phyloP scores from a whole-genome alignment of 2,797 vertebrate species.

The Phaenicophaeus curvirostris region DNA sequence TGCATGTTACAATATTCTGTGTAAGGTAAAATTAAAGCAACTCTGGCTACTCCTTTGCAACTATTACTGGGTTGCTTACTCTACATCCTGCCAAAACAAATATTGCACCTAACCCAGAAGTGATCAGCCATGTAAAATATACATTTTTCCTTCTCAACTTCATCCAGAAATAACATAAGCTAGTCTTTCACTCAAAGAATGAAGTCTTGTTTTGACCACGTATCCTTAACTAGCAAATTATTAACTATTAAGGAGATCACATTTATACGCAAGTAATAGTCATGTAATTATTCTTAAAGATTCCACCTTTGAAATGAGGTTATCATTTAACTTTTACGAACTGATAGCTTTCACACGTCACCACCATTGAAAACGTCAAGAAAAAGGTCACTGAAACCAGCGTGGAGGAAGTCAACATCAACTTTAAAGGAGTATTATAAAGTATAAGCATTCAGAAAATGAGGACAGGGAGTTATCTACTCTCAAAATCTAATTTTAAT shows the following conservation, averaged over 20 bases:
- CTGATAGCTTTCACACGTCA: neutral
- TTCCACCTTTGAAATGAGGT: neutral
- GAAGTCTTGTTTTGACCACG: neutral
- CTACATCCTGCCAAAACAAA: slow-evolving; percentile 7
- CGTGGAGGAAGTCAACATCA: neutral
- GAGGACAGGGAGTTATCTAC: neutral
- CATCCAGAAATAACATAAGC: neutral
- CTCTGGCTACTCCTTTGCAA: neutral
- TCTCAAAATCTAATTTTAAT: neutral
- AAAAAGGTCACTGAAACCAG: neutral
- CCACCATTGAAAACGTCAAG: neutral
- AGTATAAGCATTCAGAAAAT: neutral
- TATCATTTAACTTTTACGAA: neutral
- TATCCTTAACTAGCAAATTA: neutral
- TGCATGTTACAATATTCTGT: neutral
- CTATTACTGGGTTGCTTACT: neutral
- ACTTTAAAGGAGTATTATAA: neutral
- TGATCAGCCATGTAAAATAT: neutral
- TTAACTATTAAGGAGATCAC: neutral
- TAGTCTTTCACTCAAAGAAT: neutral
- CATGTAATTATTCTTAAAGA: neutral
- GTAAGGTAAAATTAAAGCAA: neutral
- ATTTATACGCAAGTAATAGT: neutral
- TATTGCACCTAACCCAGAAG: neutral
- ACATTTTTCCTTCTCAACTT: neutral